Evolutionary conservation across 1,140 invertebrate species (phyloP), one percentile per base, ranked within the genome.

Genomic region (Pectinophora gossypiella): DNA sequence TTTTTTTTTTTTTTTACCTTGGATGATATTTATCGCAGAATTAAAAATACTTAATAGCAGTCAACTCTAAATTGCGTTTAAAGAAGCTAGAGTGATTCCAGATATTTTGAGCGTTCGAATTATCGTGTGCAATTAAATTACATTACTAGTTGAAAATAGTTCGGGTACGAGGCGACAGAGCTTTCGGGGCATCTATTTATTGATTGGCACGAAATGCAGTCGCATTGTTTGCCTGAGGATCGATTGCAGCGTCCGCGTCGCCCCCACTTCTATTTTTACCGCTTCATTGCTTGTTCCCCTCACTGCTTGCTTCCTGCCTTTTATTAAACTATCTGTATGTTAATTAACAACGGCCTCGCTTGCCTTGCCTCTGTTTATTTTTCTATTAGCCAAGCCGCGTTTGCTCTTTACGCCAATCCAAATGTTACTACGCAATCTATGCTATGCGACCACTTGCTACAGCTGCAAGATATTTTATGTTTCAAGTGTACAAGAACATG

Each of bases 311-410:
- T 87, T 85, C 81, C 84, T 85, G 84, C 76, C 80, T 76, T 85
- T 82, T 85, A 87, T 85, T 85, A 87, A 87, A 85, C 78, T 87
- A 85, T 85, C 76, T 87, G 76, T 85, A 87, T 87, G 84, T 82
- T 85, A 85, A 87, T 87, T 87, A 87, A 85, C 76, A 82, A 77
- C 75, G 80, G 73, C 81, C 78, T 82, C 84, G 75, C 56, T 53
- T 64, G 1, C 13, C 21, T 5, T 12, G 52, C 64, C 68, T 72
- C 63, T 78, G 73, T 84, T 84, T 82, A 75, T 72, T 72, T 84
- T 77, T 72, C 77, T 77, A 70, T 85, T 76, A 76, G 75, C 70
- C 61, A 61, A 60, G 68, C 73, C 64, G 68, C 70, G 61, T 75
- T 75, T 64, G 56, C 69, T 74, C 51, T 77, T 70, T 40, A 1